Evolutionary conservation across 2,888 invertebrate species (phyloP), one percentile per base, ranked within the genome.

Genomic region (Melanostoma scalare): DNA sequence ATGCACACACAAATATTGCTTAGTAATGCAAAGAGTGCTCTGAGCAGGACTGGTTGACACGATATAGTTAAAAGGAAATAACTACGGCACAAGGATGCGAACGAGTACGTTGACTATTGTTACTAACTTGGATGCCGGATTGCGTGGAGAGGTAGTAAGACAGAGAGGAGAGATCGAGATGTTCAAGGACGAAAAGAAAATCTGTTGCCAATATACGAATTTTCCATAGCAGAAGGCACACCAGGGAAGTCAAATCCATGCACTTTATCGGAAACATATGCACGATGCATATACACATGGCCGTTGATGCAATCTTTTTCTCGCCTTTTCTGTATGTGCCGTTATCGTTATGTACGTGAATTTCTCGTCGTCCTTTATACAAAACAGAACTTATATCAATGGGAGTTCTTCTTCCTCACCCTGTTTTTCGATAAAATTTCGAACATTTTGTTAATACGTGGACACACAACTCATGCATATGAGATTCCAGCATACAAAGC

Each of bases 371-470:
- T 10, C 3, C 9, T 10, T 31, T 20, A 20, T 20, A 38, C 65
- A 67, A 72, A 58, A 77, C 40, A 56, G 61, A 55, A 68, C 58
- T 38, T 72, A 55, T 40, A 60, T 44, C 33, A 58, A 44, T 42
- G 53, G 30, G 35, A 65, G 61, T 74, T 79, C 74, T 78, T 73
- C 60, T 48, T 40, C 40, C 9, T 35, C 67, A 52, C 6, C 44
- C 46, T 50, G 71, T 74, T 79, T 77, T 79, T 74, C 79, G 72
- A 80, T 80, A 80, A 80, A 80, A 76, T 85, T 80, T 68, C 75
- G 76, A 80, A 85, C 75, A 85, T 76, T 80, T 80, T 80, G 80
- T 85, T 85, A 80, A 85, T 80, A 80, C 80, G 85, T 85, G 85
- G 75, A 80, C 80, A 85, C 58, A 80, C 69, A 58, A 33, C 60